phyloP scores from a whole-genome alignment of 2,888 invertebrate genomes.

The Eristalis pertinax region DNA sequence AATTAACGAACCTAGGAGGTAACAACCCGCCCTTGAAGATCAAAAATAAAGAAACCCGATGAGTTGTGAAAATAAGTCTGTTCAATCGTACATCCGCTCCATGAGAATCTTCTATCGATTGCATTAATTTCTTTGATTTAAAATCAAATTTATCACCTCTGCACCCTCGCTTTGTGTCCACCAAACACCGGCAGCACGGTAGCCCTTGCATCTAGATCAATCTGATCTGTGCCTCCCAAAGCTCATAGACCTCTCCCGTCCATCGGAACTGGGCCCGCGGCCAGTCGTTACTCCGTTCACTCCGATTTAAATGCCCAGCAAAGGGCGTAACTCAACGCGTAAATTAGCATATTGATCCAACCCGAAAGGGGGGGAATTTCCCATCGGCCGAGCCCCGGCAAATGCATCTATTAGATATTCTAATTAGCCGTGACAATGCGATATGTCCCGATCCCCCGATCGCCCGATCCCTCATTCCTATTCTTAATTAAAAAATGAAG shows the following conservation, averaged over 20 bases:
- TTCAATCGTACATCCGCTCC: too few species aligned
- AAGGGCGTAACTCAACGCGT: slow-evolving; percentile 46
- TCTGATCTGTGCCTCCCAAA: neutral
- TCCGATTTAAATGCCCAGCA: slow-evolving; percentile 54
- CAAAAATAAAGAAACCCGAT: too few species aligned
- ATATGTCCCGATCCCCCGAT: slow-evolving; percentile 51
- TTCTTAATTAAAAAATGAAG: slow-evolving; percentile 57
- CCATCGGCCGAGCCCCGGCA: slow-evolving; percentile 14
- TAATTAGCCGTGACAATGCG: slow-evolving; percentile 65
- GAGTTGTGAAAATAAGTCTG: too few species aligned
- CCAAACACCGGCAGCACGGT: neutral
- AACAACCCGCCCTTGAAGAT: too few species aligned
- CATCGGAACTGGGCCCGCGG: neutral
- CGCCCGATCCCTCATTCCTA: slow-evolving; percentile 25
- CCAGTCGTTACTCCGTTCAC: slow-evolving; percentile 49
- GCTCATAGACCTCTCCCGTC: neutral
- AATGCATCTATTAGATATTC: slow-evolving; percentile 65
- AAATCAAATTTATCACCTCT: neutral
- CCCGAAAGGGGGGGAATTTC: slow-evolving; percentile 13
- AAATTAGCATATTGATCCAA: slow-evolving; percentile 58
- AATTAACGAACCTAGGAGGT: too few species aligned
- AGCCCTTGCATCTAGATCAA: neutral
- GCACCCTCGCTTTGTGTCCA: neutral
- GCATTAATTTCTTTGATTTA: neutral
- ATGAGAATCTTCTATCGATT: too few species aligned